Base-by-base conservation (phyloP, 2,113 vertebrate species). In the Romanogobio albipinnatus region DNA sequence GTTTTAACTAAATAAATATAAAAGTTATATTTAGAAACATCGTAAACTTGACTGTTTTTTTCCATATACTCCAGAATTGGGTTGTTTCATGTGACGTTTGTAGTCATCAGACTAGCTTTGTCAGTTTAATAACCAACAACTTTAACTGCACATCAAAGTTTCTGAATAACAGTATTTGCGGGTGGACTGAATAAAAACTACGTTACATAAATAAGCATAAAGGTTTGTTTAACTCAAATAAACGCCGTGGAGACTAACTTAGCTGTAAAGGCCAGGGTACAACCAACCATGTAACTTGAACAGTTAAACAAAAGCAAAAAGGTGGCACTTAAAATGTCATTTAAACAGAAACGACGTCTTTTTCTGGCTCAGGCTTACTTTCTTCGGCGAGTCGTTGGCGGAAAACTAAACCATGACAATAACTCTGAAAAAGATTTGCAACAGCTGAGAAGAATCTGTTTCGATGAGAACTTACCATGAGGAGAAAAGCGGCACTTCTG, bases 401-500 rank as follows among this genome's bases (percentile, higher is more conserved):
- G 5, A 78, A 77, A 43, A 43, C 17, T 22, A 29, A 49, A 49
- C 4, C 17, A 13, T 64, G 56, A 24, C 59, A 47, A 75, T 22
- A 75, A 49, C 77, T 47, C 14, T 47, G 77, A 5, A 17, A 80
- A 49, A 64, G 77, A 80, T 49, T 64, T 49, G 59, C 39, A 64
- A 80, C 77, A 80, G 77, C 77, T 80, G 59, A 80, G 58, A 62
- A 24, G 13, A 80, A 47, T 61, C 43, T 7, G 7, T 24, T 43
- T 64, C 59, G 59, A 64, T 6, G n/a, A 80, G 22, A 45, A 80
- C 77, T 64, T 49, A 80, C 77, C 77, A 49, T 64, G 22, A 80
- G 22, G 22, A 9, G 39, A 64, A 80, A 80, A 24, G 15, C 59
- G 15, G 24, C 43, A 64, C 39, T 64, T 64, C n/a, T 29, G 58